Base-by-base conservation (phyloP, 2,888 invertebrate species). In the Orgyia antiqua region DNA sequence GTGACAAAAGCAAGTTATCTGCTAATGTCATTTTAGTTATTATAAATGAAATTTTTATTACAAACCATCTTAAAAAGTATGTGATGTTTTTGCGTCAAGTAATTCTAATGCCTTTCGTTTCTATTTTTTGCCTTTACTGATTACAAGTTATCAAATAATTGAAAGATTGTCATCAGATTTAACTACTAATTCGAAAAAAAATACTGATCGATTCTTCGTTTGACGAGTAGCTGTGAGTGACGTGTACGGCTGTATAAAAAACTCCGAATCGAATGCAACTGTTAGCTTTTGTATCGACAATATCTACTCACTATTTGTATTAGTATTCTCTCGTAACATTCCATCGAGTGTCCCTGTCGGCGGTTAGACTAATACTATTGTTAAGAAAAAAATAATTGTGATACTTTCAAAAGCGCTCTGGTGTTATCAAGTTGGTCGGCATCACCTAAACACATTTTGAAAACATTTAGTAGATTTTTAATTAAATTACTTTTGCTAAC, bases 251-350 rank as follows among this genome's bases (percentile, higher is more conserved):
- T 27, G 19, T 49, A 73, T 67, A 72, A 74, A 65, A 63, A n/a
- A 66, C 59, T 58, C 61, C 68, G 65, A 61, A 68, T 70, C 72
- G 65, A 73, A 71, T 69, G 62, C 58, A 69, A 67, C 63, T 66
- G 69, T 69, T 64, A 60, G 50, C 60, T 45, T 68, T 72, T 73
- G 68, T 70, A 49, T 40, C 37, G 48, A 54, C 52, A 38, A 49
- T 59, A 64, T 59, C 60, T 51, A 56, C 54, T 62, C 52, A 60
- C 62, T 72, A 73, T 77, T 74, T 70, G 69, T 73, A 70, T 67
- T 68, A 49, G 59, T 53, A 66, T 63, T 65, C 64, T 70, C 68
- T 64, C 55, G 56, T 51, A 58, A 58, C 60, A 62, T 68, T 46
- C 51, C 40, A 46, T 36, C 36, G 33, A 32, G 10, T 33, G 29